These are phyloP conservation scores for Eustalomyia histrio DNA, from an alignment of 2,888 invertebrate genomes.

Conservation along the genomic window DNA sequence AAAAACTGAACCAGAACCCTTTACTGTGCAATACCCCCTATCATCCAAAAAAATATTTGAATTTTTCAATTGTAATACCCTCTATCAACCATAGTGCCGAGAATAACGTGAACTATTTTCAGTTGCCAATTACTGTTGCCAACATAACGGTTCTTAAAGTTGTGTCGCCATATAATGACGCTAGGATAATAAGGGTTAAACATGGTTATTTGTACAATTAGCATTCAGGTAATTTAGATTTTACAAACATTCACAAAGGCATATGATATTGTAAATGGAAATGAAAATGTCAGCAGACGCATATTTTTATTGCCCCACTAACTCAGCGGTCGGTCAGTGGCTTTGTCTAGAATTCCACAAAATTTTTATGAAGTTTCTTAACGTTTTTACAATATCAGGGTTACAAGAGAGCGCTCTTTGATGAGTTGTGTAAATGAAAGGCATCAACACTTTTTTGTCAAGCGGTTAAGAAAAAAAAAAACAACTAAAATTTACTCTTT, in stretches of 20 bases:
- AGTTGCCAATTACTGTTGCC: too few relatives aligned
- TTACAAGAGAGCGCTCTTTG: background rate
- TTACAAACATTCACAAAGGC: background rate
- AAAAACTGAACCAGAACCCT: too few relatives aligned
- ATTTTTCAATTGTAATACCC: too few relatives aligned
- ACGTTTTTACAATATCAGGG: background rate
- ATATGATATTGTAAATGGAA: background rate
- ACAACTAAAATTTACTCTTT: constrained; percentile 26
- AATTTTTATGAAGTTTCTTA: constrained; percentile 18
- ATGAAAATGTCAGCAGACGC: constrained; percentile 18
- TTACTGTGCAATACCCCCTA: too few relatives aligned
- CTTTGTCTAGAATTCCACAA: constrained; percentile 48
- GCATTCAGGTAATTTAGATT: background rate
- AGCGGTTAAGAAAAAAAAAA: constrained; percentile 30
- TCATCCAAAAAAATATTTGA: too few relatives aligned
- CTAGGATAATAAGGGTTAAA: too few relatives aligned
- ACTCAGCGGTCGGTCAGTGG: constrained; percentile 63
- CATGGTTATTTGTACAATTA: constrained; percentile 10
- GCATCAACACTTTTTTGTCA: constrained; percentile 10
- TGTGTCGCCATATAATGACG: too few relatives aligned
- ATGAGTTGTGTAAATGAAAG: constrained; percentile 12
- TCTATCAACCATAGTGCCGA: too few relatives aligned
- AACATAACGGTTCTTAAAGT: too few relatives aligned
- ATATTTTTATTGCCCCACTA: constrained; percentile 66
- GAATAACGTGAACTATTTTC: too few relatives aligned